These are phyloP conservation scores for Ammospiza nelsoni DNA, from an alignment of 2,113 vertebrate genomes.

Conservation along the genomic window DNA sequence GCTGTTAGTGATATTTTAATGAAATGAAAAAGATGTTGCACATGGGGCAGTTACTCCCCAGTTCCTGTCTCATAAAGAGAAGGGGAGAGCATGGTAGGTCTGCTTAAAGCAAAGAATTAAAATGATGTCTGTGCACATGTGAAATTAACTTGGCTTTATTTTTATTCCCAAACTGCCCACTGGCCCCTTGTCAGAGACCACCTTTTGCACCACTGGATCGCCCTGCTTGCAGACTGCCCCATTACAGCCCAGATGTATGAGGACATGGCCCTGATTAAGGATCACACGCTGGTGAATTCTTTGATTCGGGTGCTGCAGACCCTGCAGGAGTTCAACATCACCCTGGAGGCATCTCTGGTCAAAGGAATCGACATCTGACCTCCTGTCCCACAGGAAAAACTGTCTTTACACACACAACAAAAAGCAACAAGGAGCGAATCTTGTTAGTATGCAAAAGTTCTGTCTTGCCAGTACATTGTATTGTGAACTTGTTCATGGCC, in stretches of 20 bases:
- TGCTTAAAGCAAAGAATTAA: background rate
- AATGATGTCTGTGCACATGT: background rate
- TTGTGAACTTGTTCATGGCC: slow-evolving; percentile 45
- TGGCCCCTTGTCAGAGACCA: slow-evolving; percentile 85
- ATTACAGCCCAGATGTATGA: slow-evolving; percentile 98
- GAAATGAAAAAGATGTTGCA: background rate
- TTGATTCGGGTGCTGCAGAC: slow-evolving; percentile 97
- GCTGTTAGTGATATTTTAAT: background rate
- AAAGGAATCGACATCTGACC: slow-evolving; percentile 95
- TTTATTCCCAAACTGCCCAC: slow-evolving; percentile 26
- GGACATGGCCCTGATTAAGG: slow-evolving; percentile 92
- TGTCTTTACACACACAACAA: background rate
- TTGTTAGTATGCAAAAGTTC: slow-evolving; percentile 61
- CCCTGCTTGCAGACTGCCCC: slow-evolving; percentile 94
- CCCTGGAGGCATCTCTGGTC: slow-evolving; percentile 93
- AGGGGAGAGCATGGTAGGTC: background rate
- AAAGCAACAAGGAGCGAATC: slow-evolving; percentile 57
- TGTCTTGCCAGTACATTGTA: slow-evolving; percentile 65
- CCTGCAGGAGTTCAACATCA: slow-evolving; percentile 98
- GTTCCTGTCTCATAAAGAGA: background rate
- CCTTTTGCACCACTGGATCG: slow-evolving; percentile 97
- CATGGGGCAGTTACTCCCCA: background rate
- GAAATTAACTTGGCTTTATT: slow-evolving; percentile 38
- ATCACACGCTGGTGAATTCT: slow-evolving; percentile 95
- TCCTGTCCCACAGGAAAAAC: slow-evolving; percentile 14